Conservation (phyloP, 2,797 vertebrate species). For the Girardinus metallicus region DNA sequence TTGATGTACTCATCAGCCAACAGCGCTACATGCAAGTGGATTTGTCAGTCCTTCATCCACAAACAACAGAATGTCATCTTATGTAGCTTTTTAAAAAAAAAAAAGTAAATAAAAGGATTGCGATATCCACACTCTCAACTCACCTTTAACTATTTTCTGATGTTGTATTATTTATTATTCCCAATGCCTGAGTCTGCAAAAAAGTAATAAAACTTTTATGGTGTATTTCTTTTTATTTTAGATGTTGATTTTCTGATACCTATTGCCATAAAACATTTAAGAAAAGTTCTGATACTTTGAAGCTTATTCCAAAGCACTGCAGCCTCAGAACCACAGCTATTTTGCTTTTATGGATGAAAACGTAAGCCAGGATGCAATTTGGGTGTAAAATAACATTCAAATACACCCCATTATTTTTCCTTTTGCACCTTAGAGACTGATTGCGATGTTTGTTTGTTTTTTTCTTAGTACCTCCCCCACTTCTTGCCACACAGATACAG, state of each 20-base stretch:
- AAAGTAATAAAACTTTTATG: not conserved
- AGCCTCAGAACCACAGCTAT: constrained; percentile 1
- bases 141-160: not conserved
- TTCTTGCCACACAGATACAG: constrained; percentile 46
- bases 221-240: not conserved
- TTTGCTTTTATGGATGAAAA: constrained; percentile 27
- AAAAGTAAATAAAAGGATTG: not conserved
- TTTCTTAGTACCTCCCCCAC: constrained; percentile 37
- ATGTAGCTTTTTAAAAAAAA: not conserved
- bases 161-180: not conserved
- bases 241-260: not conserved
- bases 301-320: not conserved
- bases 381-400: constrained; percentile 42
- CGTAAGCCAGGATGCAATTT: constrained; percentile 4
- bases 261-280: not conserved
- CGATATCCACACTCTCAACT: not conserved
- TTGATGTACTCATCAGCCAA: not conserved
- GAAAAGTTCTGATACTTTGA: not conserved
- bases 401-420: constrained; percentile 66
- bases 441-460: constrained; percentile 11
- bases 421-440: constrained; percentile 40
- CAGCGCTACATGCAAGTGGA: not conserved
- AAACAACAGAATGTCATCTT: not conserved
- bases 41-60: not conserved
- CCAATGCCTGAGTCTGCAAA: not conserved